phyloP scores from a whole-genome alignment of 2,888 invertebrate species.

The Ectemnius lituratus region DNA sequence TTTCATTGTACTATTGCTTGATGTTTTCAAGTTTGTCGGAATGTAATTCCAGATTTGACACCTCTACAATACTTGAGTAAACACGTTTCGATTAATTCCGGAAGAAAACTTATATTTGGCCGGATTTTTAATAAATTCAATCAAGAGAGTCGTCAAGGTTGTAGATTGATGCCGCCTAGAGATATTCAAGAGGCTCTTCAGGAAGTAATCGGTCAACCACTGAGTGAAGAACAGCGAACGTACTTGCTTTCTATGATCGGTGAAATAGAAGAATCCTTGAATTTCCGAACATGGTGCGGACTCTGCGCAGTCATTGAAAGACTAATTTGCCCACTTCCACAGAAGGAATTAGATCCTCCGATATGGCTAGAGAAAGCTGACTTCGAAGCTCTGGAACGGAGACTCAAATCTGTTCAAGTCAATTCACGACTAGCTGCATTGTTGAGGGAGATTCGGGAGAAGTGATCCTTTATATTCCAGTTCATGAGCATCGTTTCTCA shows the following conservation, averaged over 20 bases:
- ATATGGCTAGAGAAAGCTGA: conserved; percentile 72
- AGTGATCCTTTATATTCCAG: conserved; percentile 20
- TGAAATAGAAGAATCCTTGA: conserved; percentile 78
- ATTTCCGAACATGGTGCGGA: conserved; percentile 89
- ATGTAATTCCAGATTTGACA: conserved; percentile 81
- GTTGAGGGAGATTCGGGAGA: conserved; percentile 63
- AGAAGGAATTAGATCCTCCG: conserved; percentile 83
- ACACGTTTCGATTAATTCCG: conserved; percentile 79
- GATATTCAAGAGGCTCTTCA: conserved; percentile 73
- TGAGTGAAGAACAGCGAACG: conserved; percentile 79
- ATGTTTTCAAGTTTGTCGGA: neutral
- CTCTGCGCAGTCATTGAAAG: conserved; percentile 88
- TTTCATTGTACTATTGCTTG: conserved; percentile 1
- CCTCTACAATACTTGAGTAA: conserved; percentile 86
- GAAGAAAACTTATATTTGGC: conserved; percentile 68
- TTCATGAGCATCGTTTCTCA: conserved; percentile 2
- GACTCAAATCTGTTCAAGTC: conserved; percentile 53
- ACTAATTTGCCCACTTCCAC: conserved; percentile 81
- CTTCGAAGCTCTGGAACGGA: conserved; percentile 69
- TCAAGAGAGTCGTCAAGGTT: conserved; percentile 65
- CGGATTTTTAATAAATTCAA: conserved; percentile 66
- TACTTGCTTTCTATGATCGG: conserved; percentile 79
- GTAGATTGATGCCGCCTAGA: conserved; percentile 59
- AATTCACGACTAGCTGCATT: conserved; percentile 60
- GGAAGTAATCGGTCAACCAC: conserved; percentile 83